These are phyloP conservation scores for Echeneis naucrates DNA, from an alignment of 2,797 vertebrate genomes.

Conservation along the genomic window DNA sequence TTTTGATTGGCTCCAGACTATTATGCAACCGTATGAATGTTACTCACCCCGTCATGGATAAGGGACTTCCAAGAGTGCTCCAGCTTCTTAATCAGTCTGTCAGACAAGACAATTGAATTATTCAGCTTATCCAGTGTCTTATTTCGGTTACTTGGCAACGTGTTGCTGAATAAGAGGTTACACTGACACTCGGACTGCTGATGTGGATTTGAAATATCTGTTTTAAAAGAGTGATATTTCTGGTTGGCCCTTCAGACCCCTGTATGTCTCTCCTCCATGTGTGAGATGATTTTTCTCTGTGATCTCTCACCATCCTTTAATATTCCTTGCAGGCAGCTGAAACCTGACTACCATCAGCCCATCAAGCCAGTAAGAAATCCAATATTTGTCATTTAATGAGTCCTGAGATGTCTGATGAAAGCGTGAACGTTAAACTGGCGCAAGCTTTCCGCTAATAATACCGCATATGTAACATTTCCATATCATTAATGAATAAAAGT, in stretches of 20 bases:
- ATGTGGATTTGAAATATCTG: neutral
- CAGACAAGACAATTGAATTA: conserved; percentile 53
- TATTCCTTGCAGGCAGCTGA: conserved; percentile 22
- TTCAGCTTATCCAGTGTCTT: conserved; percentile 30
- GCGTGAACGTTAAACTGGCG: neutral
- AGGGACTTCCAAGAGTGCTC: conserved; percentile 99
- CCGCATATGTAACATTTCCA: neutral
- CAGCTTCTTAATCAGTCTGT: conserved; percentile 96
- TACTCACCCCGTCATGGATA: conserved; percentile 96
- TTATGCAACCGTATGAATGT: conserved; percentile 24
- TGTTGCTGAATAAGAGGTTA: neutral
- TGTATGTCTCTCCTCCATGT: neutral
- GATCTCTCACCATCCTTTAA: conserved; percentile 13
- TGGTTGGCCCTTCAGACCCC: neutral
- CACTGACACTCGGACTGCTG: neutral
- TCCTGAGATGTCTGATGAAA: neutral
- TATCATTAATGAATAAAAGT: neutral
- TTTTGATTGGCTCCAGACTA: conserved; percentile 14
- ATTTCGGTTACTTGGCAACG: conserved; percentile 40
- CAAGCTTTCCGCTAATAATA: neutral
- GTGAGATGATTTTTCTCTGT: conserved; percentile 7
- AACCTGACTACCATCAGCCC: conserved; percentile 21
- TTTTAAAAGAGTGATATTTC: neutral
- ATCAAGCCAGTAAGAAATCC: conserved; percentile 1
- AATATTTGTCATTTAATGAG: neutral